These are phyloP conservation scores for Neoaliturus tenellus DNA, from an alignment of 2,888 invertebrate genomes.

Conservation along the genomic window DNA sequence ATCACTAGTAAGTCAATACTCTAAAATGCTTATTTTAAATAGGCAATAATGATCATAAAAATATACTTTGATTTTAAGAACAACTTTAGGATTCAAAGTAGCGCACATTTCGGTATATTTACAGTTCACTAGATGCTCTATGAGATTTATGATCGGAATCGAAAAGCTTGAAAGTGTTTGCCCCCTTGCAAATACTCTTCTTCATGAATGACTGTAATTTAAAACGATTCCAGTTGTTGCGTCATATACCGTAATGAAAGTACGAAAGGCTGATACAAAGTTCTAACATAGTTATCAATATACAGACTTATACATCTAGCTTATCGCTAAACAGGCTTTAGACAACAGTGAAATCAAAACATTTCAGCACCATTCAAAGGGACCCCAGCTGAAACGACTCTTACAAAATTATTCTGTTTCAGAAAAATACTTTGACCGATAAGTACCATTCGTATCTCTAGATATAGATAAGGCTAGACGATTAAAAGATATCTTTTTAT, in stretches of 20 bases:
- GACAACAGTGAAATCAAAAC: slow-evolving; percentile 56
- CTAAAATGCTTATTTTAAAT: slow-evolving; percentile 35
- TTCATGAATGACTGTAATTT: not conserved
- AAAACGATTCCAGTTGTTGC: slow-evolving; percentile 45
- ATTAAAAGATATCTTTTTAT: slow-evolving; percentile 53
- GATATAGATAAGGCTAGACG: slow-evolving; percentile 54
- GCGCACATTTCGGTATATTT: slow-evolving; percentile 46
- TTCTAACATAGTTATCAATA: slow-evolving; percentile 43
- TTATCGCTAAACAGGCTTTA: slow-evolving; percentile 54
- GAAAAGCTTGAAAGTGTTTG: slow-evolving; percentile 4
- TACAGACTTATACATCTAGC: slow-evolving; percentile 54
- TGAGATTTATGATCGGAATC: not conserved
- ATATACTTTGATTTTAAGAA: slow-evolving; percentile 45
- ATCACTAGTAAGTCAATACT: slow-evolving; percentile 16
- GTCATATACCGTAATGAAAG: slow-evolving; percentile 44
- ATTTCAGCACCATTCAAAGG: slow-evolving; percentile 51
- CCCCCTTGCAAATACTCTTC: not conserved
- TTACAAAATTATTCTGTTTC: slow-evolving; percentile 52
- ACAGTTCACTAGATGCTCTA: slow-evolving; percentile 16
- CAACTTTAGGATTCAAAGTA: slow-evolving; percentile 37
- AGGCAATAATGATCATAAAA: slow-evolving; percentile 47
- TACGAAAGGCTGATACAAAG: slow-evolving; percentile 56
- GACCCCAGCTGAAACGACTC: slow-evolving; percentile 43
- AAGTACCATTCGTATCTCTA: slow-evolving; percentile 51
- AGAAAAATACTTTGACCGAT: slow-evolving; percentile 53